Base-by-base conservation (phyloP, 2,888 invertebrate genomes). In the Nipponacmea schrenckii region DNA sequence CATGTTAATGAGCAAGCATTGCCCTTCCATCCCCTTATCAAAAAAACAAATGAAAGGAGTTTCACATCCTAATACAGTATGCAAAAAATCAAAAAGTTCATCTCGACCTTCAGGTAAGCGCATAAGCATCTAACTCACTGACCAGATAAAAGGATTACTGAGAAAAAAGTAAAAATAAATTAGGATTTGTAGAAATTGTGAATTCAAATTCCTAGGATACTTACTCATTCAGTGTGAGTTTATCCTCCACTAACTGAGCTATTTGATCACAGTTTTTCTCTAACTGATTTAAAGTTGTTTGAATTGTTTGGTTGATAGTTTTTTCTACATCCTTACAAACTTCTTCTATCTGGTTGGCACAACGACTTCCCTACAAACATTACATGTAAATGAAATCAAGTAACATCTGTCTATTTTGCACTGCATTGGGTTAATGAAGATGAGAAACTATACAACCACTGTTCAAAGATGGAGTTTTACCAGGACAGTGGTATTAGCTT, bases 271-370 rank as follows among this genome's bases (percentile, higher is more conserved):
- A 91, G 85, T 92, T 91, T 66, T 86, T 86, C 84, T 91, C 91
- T 79, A 92, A 85, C 14, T 89, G 87, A 81, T 91, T 91, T 65
- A 92, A 86, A 1, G 91, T 90, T 79, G 90, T 91, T 80, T 91
- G 92, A 67, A 92, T 90, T 0, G 91, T 91, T 75, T 90, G 90
- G 75, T 90, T 91, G 77, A 92, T 91, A 2, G 91, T 91, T 80
- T 90, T 90, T 80, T 91, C 91, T 24, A 92, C 87, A 70, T 90
- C 91, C 66, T 87, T 88, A 78, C 91, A 91, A 14, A 91, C 90
- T 62, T 91, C 91, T 56, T 91, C 91, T 65, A 92, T 91, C 83
- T 91, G 91, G 80, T 92, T 92, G 15, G 88, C 90, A 87, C 91
- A 91, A 3, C 90, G 88, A 39, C 84, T 85, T 17, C 80, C 81